Percentiles rank a stretch among this genome's conserved stretches.
Conservation (phyloP, 2,888 invertebrate species). For the Galerucella nymphaeae region DNA sequence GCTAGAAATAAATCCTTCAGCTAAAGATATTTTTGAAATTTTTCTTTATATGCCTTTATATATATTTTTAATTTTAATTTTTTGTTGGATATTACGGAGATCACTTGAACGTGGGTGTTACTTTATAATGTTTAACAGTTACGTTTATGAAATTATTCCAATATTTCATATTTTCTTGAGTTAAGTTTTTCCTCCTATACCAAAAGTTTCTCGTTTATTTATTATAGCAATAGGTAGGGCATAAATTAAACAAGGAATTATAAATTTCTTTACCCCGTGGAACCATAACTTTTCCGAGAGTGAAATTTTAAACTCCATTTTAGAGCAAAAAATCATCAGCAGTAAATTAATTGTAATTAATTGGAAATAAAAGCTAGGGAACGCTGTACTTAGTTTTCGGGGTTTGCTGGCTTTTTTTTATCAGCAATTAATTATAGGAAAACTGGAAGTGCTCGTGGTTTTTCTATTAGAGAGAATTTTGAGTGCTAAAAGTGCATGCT, state of each 20-base stretch:
- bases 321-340: slow-evolving; percentile 37
- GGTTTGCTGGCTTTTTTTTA: not conserved
- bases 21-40: too few species aligned
- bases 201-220: slow-evolving; percentile 32
- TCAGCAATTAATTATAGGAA: slow-evolving; percentile 9
- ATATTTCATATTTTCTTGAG: slow-evolving; percentile 6
- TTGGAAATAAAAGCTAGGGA: slow-evolving; percentile 41
- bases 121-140: too few species aligned
- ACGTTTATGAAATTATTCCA: not conserved
- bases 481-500: not conserved
- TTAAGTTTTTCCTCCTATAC: slow-evolving; percentile 17
- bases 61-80: too few species aligned
- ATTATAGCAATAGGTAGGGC: slow-evolving; percentile 35
- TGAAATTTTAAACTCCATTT: slow-evolving; percentile 33
- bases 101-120: too few species aligned
- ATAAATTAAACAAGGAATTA: slow-evolving; percentile 39
- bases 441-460: not conserved
- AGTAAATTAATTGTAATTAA: slow-evolving; percentile 39
- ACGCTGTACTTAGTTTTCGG: slow-evolving; percentile 7
- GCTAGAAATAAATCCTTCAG: too few species aligned
- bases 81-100: too few species aligned
- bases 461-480: not conserved
- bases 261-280: slow-evolving; percentile 35
- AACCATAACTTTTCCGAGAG: slow-evolving; percentile 37
- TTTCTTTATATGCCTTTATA: too few species aligned